phyloP scores from a whole-genome alignment of 2,797 vertebrate genomes.

The Synaphobranchus kaupii region DNA sequence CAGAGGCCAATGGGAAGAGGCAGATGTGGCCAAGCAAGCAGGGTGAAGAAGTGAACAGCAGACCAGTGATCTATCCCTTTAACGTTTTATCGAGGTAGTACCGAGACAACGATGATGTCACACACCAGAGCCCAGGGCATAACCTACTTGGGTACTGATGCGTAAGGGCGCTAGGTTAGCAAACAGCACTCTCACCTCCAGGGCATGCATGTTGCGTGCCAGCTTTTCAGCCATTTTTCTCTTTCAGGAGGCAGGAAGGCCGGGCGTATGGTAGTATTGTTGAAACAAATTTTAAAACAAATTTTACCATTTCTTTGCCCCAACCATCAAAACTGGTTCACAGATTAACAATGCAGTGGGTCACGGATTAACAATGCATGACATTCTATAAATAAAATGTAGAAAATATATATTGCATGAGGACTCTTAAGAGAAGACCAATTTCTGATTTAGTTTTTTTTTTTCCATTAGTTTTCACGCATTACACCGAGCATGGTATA shows the following conservation, averaged over 20 bases:
- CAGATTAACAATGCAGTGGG: neutral
- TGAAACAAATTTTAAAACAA: neutral
- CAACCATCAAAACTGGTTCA: neutral
- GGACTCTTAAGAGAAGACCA: neutral
- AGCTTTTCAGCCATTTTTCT: slow-evolving; percentile 45
- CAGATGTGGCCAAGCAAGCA: no score
- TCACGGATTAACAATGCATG: neutral
- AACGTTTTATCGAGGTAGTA: slow-evolving; percentile 32
- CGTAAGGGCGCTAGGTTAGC: slow-evolving; percentile 48
- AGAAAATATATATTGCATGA: neutral
- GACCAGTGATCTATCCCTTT: slow-evolving; percentile 35
- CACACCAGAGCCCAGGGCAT: slow-evolving; percentile 35
- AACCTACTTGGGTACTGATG: slow-evolving; percentile 75
- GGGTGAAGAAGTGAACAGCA: neutral
- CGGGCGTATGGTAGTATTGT: neutral
- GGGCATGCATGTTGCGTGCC: slow-evolving; percentile 51
- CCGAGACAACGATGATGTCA: slow-evolving; percentile 28
- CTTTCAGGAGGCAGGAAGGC: slow-evolving; percentile 33
- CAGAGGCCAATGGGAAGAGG: neutral
- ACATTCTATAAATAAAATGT: neutral
- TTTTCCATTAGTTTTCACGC: neutral
- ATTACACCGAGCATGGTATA: neutral
- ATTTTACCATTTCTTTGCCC: neutral
- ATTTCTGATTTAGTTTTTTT: neutral
- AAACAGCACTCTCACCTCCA: slow-evolving; percentile 47